Conservation (phyloP, 2,113 vertebrate species). For the Cinclus cinclus region DNA sequence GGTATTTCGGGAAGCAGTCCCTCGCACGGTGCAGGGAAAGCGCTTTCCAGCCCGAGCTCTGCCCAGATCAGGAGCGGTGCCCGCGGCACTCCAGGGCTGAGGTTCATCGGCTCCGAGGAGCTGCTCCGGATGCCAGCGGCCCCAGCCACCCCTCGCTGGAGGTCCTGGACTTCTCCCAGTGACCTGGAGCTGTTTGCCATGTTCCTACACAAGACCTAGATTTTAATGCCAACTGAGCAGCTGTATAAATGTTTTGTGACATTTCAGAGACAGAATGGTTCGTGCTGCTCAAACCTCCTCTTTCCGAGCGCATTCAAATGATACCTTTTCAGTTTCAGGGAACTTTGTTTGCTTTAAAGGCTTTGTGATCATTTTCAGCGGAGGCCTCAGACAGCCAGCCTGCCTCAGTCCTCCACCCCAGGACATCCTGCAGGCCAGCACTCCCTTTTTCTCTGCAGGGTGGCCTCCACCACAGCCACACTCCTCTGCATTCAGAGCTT, state of each 20-base stretch:
- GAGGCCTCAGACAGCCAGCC: conserved; percentile 40
- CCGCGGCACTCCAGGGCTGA: neutral
- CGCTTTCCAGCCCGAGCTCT: neutral
- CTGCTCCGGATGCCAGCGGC: neutral
- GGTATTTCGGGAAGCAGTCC: neutral
- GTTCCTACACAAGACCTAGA: conserved; percentile 18
- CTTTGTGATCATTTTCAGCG: conserved; percentile 43
- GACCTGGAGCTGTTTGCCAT: neutral
- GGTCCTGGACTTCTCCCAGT: conserved; percentile 17
- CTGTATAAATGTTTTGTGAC: conserved; percentile 58
- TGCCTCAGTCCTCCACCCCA: conserved; percentile 18
- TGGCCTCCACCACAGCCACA: neutral
- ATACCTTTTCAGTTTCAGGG: conserved; percentile 48
- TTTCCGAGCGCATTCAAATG: conserved; percentile 15
- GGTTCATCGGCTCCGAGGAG: neutral
- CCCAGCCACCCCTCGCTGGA: neutral
- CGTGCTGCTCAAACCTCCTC: conserved; percentile 33
- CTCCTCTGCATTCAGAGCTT: conserved; percentile 44
- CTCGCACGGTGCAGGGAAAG: neutral
- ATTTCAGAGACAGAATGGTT: conserved; percentile 22
- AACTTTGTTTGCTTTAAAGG: conserved; percentile 64
- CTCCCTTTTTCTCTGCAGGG: conserved; percentile 13
- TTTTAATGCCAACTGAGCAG: conserved; percentile 61
- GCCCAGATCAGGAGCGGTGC: rapidly evolving
- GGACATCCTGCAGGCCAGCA: neutral